phyloP scores from a whole-genome alignment of 2,888 invertebrate species.

The Exocentrus adspersus region DNA sequence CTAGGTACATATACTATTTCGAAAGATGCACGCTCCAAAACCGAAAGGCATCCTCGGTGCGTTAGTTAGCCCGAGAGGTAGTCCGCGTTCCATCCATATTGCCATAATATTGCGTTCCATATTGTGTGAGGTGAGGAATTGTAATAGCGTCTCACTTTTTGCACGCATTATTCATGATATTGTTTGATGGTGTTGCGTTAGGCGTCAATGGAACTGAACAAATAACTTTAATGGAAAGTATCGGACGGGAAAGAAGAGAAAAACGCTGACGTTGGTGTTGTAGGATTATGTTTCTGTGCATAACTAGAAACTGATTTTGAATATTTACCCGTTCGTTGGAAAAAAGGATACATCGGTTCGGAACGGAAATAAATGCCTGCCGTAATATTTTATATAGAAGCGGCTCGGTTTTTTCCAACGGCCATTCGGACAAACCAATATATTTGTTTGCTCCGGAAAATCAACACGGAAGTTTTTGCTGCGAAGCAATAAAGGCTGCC shows the following conservation, averaged over 20 bases:
- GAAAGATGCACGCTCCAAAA: too few species aligned
- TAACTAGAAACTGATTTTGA: neutral
- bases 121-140: constrained; percentile 7
- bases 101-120: neutral
- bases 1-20: too few species aligned
- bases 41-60: too few species aligned
- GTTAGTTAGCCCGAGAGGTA: too few species aligned
- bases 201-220: constrained; percentile 14
- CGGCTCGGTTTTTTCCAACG: neutral
- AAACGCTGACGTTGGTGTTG: constrained; percentile 3
- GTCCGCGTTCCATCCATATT: too few species aligned
- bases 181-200: neutral
- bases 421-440: neutral
- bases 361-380: too few species aligned
- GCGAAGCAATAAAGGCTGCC: neutral
- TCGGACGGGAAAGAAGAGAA: constrained; percentile 21
- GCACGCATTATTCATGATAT: constrained; percentile 1
- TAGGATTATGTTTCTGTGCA: too few species aligned
- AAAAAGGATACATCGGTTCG: too few species aligned
- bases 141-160: neutral
- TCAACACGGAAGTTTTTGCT: neutral
- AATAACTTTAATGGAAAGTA: constrained; percentile 17
- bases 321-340: too few species aligned
- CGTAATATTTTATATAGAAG: neutral
- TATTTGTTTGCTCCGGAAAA: neutral